phyloP scores from a whole-genome alignment of 2,888 invertebrate genomes.

The Eupithecia vulgata region DNA sequence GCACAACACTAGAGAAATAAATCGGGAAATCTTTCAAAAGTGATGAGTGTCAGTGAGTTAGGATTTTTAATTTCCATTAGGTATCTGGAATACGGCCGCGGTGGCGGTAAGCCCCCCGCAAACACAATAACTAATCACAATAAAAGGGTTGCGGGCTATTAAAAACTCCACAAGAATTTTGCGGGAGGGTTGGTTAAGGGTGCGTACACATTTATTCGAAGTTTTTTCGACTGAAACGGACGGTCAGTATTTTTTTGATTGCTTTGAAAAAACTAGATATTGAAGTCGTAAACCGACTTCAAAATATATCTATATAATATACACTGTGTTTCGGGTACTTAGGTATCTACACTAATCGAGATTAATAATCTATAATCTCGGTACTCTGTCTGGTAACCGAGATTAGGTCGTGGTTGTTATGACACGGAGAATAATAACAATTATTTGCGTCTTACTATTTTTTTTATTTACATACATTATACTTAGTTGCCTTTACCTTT shows the following conservation, averaged over 20 bases:
- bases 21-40: slow-evolving; percentile 51
- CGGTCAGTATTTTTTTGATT: neutral
- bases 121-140: slow-evolving; percentile 83
- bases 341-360: too few relatives aligned
- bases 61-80: slow-evolving; percentile 73
- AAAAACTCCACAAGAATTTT: slow-evolving; percentile 81
- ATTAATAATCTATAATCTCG: too few relatives aligned
- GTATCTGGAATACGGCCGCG: slow-evolving; percentile 34
- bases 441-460: too few relatives aligned
- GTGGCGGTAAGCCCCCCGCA: slow-evolving; percentile 54
- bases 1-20: slow-evolving; percentile 39
- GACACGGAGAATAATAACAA: too few relatives aligned
- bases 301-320: too few relatives aligned
- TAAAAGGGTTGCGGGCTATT: slow-evolving; percentile 83
- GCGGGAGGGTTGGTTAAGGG: slow-evolving; percentile 58
- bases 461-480: too few relatives aligned
- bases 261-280: too few relatives aligned
- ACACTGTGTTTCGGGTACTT: too few relatives aligned
- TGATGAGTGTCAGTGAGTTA: slow-evolving; percentile 60
- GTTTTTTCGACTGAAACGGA: neutral
- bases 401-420: too few relatives aligned
- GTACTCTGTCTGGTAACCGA: too few relatives aligned
- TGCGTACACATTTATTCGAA: slow-evolving; percentile 46
- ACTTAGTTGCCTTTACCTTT: too few relatives aligned
- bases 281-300: too few relatives aligned